Evolutionary conservation across 2,113 vertebrate genomes (phyloP), one percentile per base, ranked within the genome.

Genomic region (Cochlearius cochlearius): DNA sequence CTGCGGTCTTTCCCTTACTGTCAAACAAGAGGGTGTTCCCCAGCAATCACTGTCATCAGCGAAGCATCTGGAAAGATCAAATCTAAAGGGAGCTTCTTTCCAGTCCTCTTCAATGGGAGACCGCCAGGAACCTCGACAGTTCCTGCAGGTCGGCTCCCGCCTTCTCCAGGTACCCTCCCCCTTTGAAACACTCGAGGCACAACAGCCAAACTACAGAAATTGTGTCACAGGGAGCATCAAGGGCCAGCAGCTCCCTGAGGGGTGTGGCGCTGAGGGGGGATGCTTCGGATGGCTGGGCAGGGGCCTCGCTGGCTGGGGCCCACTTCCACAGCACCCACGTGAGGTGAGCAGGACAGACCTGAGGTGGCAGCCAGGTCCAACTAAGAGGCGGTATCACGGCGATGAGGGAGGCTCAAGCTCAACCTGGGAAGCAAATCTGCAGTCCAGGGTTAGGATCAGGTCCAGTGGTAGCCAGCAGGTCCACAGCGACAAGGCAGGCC

Each of bases 181-280:
- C 30, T 41, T 19, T 45, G 23, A 55, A 43, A 43, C 21, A 7
- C 29, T 22, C 0, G 2, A 63, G 52, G 69, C 26, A 38, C 58
- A 34, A n/a, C 23, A 38, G 43, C 47, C 6, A 3, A 36, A 34
- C 10, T 5, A 47, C 27, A 56, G 27, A n/a, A n/a, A 20, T 10
- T 0, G 1, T 10, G 23, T 19, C 68, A 27, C 27, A 25, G 56
- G 38, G 67, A 64, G 21, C 53, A 20, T 2, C 29, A 27, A 36
- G 13, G 39, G 53, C 39, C 59, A 49, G 53, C 79, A 62, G 41
- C 47, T 56, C 22, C 36, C 80, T 1, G 12, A 52, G 43, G 34
- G 38, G n/a, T 0, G 1, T 7, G 41, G 41, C 0, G 2, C 39
- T 5, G 19, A n/a, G 6, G 18, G 19, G 19, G 9, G 3, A 38